A percentile compares a stretch with the other conserved stretches of the same genome.
These are phyloP conservation scores for Scomber scombrus DNA, from an alignment of 2,113 vertebrate genomes.

Conservation along the genomic window DNA sequence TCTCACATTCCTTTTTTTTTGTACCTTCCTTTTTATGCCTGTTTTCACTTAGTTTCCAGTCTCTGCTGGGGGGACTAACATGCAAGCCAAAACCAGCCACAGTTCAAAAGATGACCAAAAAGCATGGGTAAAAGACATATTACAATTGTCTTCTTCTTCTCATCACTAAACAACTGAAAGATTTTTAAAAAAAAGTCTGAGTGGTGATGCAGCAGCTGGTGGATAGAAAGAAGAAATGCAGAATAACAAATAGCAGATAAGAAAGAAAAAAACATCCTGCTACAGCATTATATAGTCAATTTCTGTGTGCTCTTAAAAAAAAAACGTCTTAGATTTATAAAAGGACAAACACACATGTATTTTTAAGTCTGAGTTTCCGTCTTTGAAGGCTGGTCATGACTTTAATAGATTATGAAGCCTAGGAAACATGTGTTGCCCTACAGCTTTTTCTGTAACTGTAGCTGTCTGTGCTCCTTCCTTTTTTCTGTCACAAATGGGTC, in stretches of 20 bases:
- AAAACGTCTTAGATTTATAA: slow-evolving; percentile 9
- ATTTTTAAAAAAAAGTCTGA: neutral
- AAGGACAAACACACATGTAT: slow-evolving; percentile 8
- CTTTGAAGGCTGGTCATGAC: slow-evolving; percentile 59
- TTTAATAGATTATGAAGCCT: slow-evolving; percentile 58
- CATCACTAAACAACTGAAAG: neutral
- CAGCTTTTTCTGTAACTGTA: slow-evolving; percentile 24
- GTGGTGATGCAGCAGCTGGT: neutral
- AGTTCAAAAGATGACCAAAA: neutral
- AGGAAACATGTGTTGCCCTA: slow-evolving; percentile 35
- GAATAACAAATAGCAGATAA: neutral
- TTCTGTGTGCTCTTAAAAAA: slow-evolving; percentile 8
- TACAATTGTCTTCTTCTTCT: neutral
- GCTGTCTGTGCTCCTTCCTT: slow-evolving; percentile 23
- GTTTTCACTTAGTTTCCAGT: slow-evolving; percentile 35
- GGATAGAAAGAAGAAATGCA: neutral
- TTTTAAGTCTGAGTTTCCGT: slow-evolving; percentile 12
- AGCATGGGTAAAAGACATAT: neutral
- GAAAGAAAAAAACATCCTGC: neutral
- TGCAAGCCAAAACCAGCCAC: neutral
- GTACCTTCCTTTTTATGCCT: slow-evolving; percentile 48
- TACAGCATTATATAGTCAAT: neutral
- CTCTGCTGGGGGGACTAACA: neutral
- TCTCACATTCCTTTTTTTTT: slow-evolving; percentile 46
- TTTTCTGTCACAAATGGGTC: slow-evolving; percentile 17